Base-by-base conservation (phyloP, 2,113 vertebrate genomes). In the Dicaeum eximium region DNA sequence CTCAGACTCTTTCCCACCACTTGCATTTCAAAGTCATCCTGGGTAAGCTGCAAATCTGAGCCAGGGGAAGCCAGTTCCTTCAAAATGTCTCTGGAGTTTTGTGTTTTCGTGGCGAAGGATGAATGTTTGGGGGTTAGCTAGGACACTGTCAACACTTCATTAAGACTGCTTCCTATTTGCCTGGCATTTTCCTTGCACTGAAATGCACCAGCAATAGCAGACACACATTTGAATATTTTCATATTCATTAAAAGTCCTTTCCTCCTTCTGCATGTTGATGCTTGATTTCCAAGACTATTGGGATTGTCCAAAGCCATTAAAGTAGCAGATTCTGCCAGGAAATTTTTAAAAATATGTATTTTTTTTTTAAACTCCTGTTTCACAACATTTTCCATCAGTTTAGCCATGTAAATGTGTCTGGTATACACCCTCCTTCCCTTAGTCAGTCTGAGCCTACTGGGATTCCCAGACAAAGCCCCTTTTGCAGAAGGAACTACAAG, bases 81-180 rank as follows among this genome's bases (percentile, higher is more conserved):
- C 57, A 57, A 60, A 69, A 35, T 27, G 7, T 57, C 69, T 62
- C 44, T 61, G 61, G 50, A 77, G 9, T 14, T 88, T 80, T 91
- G 51, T 73, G 25, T 35, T 50, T 90, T 91, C 57, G 16, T 27
- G 51, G 31, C 47, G 81, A 77, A 81, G 33, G 61, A 92, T 53
- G 69, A 64, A 67, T 86, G 5, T 88, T 88, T 82, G 45, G 50
- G 42, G 69, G 47, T 22, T 66, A 66, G 56, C 70, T 53, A 90
- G 75, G 72, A 81, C 58, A 64, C 60, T 92, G 73, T 94, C 79
- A 82, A n/a, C 33, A 80, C n/a, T 91, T 94, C 75, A 62, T 86
- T 86, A 91, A 74, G 35, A 35, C n/a, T 83, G 23, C 53, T 94
- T 83, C 83, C 61, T 94, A 1, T 9, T 47, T 75, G 72, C 35